A percentile compares a stretch with the other conserved stretches of the same genome.
Conservation (phyloP, 2,888 invertebrate genomes). For the Agapostemon virescens region DNA sequence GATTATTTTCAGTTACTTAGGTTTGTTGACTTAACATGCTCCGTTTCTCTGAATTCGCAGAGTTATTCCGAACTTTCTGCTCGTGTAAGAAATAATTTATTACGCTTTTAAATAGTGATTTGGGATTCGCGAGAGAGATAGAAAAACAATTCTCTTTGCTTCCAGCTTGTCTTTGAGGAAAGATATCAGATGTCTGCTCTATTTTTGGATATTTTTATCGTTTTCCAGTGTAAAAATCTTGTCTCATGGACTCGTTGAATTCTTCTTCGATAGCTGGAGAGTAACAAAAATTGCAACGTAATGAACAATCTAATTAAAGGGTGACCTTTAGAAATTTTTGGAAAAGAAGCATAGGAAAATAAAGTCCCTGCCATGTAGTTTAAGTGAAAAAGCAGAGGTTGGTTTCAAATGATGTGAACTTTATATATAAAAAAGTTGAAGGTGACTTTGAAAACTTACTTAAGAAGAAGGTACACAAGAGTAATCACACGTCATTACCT, state of each 20-base stretch:
- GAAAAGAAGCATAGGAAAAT: too few species aligned
- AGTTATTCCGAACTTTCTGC: background rate
- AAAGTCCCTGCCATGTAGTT: too few species aligned
- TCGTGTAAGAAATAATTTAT: background rate
- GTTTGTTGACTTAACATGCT: background rate
- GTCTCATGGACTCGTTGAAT: background rate
- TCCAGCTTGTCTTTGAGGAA: too few species aligned
- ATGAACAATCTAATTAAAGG: too few species aligned
- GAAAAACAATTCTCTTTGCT: background rate
- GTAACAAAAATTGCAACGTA: background rate
- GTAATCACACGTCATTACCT: too few species aligned
- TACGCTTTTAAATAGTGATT: background rate
- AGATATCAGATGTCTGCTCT: background rate
- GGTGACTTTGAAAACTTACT: too few species aligned
- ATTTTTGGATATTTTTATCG: background rate
- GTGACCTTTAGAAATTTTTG: too few species aligned
- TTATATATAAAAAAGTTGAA: too few species aligned
- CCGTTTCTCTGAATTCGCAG: background rate
- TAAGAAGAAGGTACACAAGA: too few species aligned
- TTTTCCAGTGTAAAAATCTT: background rate
- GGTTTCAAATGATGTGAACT: too few species aligned
- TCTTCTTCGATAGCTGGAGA: background rate
- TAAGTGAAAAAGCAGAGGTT: too few species aligned
- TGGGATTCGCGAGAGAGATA: background rate
- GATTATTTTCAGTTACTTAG: background rate